Conservation (phyloP, 1,140 invertebrate species). For the Colletes latitarsis region DNA sequence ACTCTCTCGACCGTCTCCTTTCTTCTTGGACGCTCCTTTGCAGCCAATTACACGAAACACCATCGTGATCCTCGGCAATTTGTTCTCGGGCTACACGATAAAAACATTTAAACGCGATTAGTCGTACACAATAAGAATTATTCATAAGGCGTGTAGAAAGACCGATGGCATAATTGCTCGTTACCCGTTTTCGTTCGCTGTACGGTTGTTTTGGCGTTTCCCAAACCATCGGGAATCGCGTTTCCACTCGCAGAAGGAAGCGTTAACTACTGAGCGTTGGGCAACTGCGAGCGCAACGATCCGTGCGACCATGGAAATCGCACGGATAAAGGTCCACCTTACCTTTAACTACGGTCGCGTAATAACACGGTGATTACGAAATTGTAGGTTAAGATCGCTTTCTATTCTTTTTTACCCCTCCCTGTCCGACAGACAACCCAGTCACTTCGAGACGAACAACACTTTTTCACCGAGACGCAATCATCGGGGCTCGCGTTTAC, state of each 20-base stretch:
- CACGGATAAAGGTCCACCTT: slow-evolving; percentile 27
- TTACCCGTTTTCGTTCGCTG: not conserved
- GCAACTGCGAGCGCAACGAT: slow-evolving; percentile 13
- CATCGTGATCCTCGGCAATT: not conserved
- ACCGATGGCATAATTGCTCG: not conserved
- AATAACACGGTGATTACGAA: slow-evolving; percentile 48
- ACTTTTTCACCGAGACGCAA: not conserved
- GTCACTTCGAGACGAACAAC: not conserved
- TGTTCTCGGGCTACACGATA: not conserved
- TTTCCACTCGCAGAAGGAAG: not conserved
- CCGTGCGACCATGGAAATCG: slow-evolving; percentile 11
- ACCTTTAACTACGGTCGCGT: slow-evolving; percentile 2
- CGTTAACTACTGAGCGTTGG: not conserved
- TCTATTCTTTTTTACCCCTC: slow-evolving; percentile 37
- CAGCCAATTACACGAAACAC: not conserved
- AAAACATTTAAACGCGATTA: not conserved
- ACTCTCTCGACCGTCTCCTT: not conserved
- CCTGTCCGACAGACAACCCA: too few species aligned
- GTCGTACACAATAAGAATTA: not conserved
- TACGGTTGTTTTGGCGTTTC: not conserved
- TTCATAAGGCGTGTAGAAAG: slow-evolving; percentile 1
- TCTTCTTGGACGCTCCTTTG: not conserved
- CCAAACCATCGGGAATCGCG: not conserved
- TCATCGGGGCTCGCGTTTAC: too few species aligned
- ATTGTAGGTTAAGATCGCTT: slow-evolving; percentile 46